Conservation (phyloP, 92 coral and sea anemone species). For the Porites divaricata region DNA sequence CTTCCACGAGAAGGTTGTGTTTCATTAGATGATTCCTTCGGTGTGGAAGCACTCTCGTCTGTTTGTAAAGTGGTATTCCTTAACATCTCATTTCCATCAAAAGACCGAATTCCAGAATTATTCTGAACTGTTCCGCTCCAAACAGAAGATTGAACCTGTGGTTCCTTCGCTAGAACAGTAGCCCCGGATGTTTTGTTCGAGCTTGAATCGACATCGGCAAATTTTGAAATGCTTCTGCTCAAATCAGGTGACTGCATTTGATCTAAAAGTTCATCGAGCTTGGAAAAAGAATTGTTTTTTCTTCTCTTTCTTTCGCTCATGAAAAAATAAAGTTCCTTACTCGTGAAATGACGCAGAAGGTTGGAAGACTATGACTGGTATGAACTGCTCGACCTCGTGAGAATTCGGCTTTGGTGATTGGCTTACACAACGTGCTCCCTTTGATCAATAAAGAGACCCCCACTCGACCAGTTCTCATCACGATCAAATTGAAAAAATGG, state of each 20-base stretch:
- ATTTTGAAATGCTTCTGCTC: background rate
- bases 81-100: background rate
- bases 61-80: background rate
- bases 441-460: too few species aligned
- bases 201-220: background rate
- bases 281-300: background rate
- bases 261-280: background rate
- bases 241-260: background rate
- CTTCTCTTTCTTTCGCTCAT: background rate
- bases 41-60: background rate
- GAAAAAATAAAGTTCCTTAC: background rate
- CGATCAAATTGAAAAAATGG: conserved; percentile 26
- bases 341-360: too few species aligned
- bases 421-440: background rate
- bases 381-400: too few species aligned
- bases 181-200: background rate
- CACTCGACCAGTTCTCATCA: too few species aligned
- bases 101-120: background rate
- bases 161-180: background rate
- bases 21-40: background rate
- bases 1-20: background rate
- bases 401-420: background rate
- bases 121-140: background rate
- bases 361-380: too few species aligned
- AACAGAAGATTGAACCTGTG: background rate